A percentile compares a stretch with the other conserved stretches of the same genome.
Evolutionary conservation across 1,140 invertebrate species (phyloP).

Genomic region (Parasteatoda tepidariorum): DNA sequence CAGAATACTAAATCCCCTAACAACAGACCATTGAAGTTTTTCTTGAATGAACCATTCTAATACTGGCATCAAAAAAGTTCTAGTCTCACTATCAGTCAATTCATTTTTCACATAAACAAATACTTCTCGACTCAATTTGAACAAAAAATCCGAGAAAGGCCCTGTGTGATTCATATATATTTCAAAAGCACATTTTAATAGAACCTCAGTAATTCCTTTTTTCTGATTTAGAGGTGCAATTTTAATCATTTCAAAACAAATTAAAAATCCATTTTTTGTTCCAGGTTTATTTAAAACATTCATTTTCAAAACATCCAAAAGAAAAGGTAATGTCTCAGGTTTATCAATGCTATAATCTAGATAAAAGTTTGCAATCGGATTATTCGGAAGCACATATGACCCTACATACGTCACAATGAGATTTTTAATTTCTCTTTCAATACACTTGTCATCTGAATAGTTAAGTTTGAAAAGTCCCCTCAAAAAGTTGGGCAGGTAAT

Average conservation of each 20-base stretch:
- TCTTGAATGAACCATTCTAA: slow-evolving; percentile 35
- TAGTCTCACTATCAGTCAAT: neutral
- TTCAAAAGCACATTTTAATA: slow-evolving; percentile 28
- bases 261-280: neutral
- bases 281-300: neutral
- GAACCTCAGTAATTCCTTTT: neutral
- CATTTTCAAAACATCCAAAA: slow-evolving; percentile 7
- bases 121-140: slow-evolving; percentile 5
- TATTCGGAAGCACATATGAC: neutral
- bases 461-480: slow-evolving; percentile 35
- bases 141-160: neutral
- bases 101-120: slow-evolving; percentile 14
- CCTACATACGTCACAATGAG: neutral
- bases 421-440: slow-evolving; percentile 17
- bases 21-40: slow-evolving; percentile 28
- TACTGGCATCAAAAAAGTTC: slow-evolving; percentile 21
- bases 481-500: slow-evolving; percentile 16
- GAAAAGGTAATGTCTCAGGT: slow-evolving; percentile 18
- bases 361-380: slow-evolving; percentile 8
- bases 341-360: neutral
- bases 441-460: slow-evolving; percentile 23
- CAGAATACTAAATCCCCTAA: slow-evolving; percentile 11
- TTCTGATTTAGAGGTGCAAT: neutral
- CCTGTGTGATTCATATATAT: slow-evolving; percentile 22
- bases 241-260: slow-evolving; percentile 28